These are phyloP conservation scores for Rotaria sp. DNA, from an alignment of 2,888 invertebrate species.

Conservation along the genomic window DNA sequence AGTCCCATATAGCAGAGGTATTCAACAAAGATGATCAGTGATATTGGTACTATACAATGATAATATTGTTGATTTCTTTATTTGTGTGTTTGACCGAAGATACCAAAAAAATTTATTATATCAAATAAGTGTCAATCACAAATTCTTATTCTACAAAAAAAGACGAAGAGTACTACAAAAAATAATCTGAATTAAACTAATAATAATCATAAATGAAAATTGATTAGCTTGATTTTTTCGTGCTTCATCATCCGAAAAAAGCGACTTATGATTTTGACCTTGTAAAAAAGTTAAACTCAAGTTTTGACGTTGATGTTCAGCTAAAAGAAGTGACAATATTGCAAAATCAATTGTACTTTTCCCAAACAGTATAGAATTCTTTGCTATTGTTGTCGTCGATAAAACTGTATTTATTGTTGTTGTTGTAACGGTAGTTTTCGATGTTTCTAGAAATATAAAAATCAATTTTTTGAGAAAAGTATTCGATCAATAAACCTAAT, in stretches of 20 bases:
- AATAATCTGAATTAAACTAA: neutral
- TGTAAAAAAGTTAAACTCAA: neutral
- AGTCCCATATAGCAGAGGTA: too few species aligned
- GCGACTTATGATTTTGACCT: neutral
- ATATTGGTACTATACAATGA: too few species aligned
- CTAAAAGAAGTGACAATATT: neutral
- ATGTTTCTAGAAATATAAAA: neutral
- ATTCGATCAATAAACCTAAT: neutral
- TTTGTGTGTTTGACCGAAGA: neutral
- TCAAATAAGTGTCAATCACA: neutral
- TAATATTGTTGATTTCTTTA: neutral
- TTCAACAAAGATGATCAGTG: too few species aligned
- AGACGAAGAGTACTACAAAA: neutral
- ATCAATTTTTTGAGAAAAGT: neutral
- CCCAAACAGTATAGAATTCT: neutral
- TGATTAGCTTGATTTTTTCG: neutral
- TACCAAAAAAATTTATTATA: neutral
- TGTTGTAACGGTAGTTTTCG: neutral
- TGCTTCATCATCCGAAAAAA: constrained; percentile 8
- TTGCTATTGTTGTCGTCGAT: neutral
- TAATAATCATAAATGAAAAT: neutral
- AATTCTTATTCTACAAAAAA: neutral
- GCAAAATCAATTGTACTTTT: neutral
- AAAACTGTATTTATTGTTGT: neutral
- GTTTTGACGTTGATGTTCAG: neutral